phyloP scores from a whole-genome alignment of 2,797 vertebrate species.

The Girardinus metallicus region DNA sequence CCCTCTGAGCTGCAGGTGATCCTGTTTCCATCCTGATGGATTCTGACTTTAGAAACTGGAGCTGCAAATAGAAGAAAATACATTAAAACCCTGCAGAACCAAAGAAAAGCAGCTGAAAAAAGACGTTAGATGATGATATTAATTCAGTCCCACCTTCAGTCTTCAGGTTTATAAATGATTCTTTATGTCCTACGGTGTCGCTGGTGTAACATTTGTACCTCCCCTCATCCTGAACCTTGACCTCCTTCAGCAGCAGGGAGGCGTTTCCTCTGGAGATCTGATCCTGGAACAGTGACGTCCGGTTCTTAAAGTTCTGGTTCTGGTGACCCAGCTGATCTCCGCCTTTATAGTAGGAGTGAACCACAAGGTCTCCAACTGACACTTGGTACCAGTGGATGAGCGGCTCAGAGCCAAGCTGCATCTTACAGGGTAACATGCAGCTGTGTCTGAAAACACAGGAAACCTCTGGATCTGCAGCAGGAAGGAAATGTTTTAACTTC shows the following conservation, averaged over 20 bases:
- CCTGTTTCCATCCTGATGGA: conserved; percentile 17
- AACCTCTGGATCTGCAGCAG: neutral
- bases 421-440: neutral
- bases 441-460: neutral
- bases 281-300: conserved; percentile 70
- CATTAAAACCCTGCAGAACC: neutral
- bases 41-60: conserved; percentile 22
- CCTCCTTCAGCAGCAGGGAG: conserved; percentile 41
- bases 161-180: neutral
- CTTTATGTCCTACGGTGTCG: conserved; percentile 1
- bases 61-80: neutral
- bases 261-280: conserved; percentile 76
- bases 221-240: conserved; percentile 66
- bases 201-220: conserved; percentile 78
- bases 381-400: neutral
- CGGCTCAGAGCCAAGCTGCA: neutral
- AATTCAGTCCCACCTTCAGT: neutral
- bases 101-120: neutral
- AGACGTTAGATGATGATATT: neutral
- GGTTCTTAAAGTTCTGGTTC: conserved; percentile 45
- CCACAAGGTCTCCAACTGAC: rapidly evolving
- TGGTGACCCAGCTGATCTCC: conserved; percentile 57
- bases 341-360: conserved; percentile 70
- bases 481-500: neutral
- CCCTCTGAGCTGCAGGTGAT: conserved; percentile 28